Conservation (phyloP, 2,888 invertebrate species). For the Megamerina dolium region DNA sequence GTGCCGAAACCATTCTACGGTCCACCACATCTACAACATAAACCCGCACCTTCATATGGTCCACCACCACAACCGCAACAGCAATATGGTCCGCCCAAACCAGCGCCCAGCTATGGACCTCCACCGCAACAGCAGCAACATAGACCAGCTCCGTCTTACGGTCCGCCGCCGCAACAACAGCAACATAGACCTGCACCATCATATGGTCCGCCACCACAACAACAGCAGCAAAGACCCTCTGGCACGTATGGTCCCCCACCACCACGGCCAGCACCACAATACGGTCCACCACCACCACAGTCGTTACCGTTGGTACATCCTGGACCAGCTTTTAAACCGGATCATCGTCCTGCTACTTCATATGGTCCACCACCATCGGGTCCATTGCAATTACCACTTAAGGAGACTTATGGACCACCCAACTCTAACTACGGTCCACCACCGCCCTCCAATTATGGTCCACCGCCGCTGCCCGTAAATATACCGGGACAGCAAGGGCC, state of each 20-base stretch:
- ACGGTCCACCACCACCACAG: slow-evolving; percentile 37
- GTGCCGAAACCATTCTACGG: slow-evolving; percentile 49
- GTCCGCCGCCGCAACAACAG: slow-evolving; percentile 26
- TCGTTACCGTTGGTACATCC: slow-evolving; percentile 39
- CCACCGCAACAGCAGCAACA: slow-evolving; percentile 26
- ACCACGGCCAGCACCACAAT: slow-evolving; percentile 21
- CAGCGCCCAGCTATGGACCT: slow-evolving; percentile 27
- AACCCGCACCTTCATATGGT: slow-evolving; percentile 31
- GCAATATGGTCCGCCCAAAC: slow-evolving; percentile 43
- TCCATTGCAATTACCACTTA: slow-evolving; percentile 40
- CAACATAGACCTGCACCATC: slow-evolving; percentile 15
- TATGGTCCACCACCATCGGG: slow-evolving; percentile 42
- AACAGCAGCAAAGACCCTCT: slow-evolving; percentile 17
- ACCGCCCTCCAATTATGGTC: slow-evolving; percentile 40
- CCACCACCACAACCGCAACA: slow-evolving; percentile 29
- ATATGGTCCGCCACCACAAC: slow-evolving; percentile 54
- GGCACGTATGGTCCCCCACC: slow-evolving; percentile 49
- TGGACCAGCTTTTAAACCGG: slow-evolving; percentile 33
- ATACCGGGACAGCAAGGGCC: slow-evolving; percentile 27
- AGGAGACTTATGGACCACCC: slow-evolving; percentile 49
- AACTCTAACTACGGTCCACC: slow-evolving; percentile 37
- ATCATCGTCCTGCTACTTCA: slow-evolving; percentile 34
- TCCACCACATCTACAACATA: slow-evolving; percentile 41
- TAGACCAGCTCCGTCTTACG: slow-evolving; percentile 25
- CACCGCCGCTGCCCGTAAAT: slow-evolving; percentile 40